A percentile compares a stretch with the other conserved stretches of the same genome.
Evolutionary conservation across 2,888 invertebrate species (phyloP).

Genomic region (Oligia strigilis): DNA sequence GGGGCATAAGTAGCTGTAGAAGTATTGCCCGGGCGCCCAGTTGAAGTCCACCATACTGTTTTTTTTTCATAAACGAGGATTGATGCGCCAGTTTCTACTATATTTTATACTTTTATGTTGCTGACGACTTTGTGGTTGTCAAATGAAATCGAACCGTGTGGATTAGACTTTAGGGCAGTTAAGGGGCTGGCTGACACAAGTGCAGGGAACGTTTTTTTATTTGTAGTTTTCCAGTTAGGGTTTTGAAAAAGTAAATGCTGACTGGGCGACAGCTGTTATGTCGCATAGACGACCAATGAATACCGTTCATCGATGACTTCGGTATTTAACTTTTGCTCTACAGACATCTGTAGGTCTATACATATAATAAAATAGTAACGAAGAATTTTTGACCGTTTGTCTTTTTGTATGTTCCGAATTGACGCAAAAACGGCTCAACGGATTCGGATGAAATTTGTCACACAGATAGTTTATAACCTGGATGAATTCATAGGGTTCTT

Average conservation of each 20-base stretch:
- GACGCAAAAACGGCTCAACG: not conserved
- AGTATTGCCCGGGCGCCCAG: conserved; percentile 71
- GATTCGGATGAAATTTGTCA: not conserved
- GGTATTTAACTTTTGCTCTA: not conserved
- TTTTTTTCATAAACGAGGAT: conserved; percentile 75
- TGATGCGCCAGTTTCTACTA: conserved; percentile 71
- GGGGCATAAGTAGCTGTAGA: conserved; percentile 81
- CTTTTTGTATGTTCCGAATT: not conserved
- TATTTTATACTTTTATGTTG: conserved; percentile 51
- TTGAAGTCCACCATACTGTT: conserved; percentile 67
- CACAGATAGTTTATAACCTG: not conserved
- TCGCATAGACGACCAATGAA: not conserved
- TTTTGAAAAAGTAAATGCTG: conserved; percentile 17
- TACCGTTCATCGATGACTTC: not conserved
- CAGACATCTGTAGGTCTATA: not conserved
- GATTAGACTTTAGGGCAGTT: conserved; percentile 12
- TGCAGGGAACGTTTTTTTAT: not conserved
- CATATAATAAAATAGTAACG: not conserved
- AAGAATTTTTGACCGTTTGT: not conserved
- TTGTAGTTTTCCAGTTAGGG: conserved; percentile 6
- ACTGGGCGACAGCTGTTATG: conserved; percentile 26
- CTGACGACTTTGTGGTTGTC: conserved; percentile 32
- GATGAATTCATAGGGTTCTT: not conserved
- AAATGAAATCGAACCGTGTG: conserved; percentile 44
- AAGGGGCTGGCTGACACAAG: not conserved